Evolutionary conservation across 2,888 invertebrate genomes (phyloP).

Genomic region (Epicampocera succincta): DNA sequence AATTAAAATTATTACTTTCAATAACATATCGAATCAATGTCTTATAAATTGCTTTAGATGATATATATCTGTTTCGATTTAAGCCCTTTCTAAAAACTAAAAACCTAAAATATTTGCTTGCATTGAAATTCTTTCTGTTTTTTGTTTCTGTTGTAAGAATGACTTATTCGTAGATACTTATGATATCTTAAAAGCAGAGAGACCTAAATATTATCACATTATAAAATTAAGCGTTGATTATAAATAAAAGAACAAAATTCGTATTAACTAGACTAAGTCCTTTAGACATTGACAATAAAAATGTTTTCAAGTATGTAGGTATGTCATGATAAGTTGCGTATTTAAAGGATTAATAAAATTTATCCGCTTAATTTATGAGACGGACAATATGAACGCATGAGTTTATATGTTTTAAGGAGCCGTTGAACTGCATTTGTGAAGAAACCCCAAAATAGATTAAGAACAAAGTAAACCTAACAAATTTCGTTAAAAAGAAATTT

Average conservation of each 20-base stretch:
- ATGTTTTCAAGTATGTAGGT: not conserved
- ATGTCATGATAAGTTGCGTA: conserved; percentile 30
- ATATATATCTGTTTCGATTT: no score
- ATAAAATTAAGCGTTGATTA: not conserved
- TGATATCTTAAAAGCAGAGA: not conserved
- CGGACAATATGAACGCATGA: not conserved
- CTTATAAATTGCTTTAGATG: no score
- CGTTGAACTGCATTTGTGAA: conserved; percentile 3
- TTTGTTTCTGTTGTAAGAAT: not conserved
- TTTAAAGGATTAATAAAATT: not conserved
- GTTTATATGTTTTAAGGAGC: not conserved
- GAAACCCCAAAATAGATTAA: not conserved
- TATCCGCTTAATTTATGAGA: not conserved
- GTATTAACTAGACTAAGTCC: conserved; percentile 8
- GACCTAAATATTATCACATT: conserved; percentile 35
- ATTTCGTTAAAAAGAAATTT: conserved; percentile 41
- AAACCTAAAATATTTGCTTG: no score
- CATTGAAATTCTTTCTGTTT: no score
- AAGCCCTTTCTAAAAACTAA: no score
- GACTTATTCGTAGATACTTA: not conserved
- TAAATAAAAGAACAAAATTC: not conserved
- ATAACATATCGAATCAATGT: no score
- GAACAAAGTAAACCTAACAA: conserved; percentile 26
- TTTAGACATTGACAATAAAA: not conserved
- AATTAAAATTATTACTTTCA: no score